A percentile compares a stretch with the other conserved stretches of the same genome.
These are phyloP conservation scores for Catocala sponsa DNA, from an alignment of 2,888 invertebrate genomes.

Conservation along the genomic window DNA sequence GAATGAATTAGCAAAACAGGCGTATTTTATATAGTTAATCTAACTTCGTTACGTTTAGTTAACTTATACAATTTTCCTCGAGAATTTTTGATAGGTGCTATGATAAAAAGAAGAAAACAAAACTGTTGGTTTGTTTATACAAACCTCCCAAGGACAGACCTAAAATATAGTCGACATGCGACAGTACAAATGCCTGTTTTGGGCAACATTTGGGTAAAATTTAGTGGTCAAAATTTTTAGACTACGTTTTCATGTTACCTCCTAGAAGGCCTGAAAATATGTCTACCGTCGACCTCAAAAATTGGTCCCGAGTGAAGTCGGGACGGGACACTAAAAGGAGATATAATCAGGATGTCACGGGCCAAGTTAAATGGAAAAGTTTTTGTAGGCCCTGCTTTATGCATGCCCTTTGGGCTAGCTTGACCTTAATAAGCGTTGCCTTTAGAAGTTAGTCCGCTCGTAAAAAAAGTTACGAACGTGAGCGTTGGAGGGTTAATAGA, in stretches of 20 bases:
- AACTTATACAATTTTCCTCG: constrained; percentile 54
- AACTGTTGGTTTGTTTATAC: constrained; percentile 1
- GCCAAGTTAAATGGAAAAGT: constrained; percentile 83
- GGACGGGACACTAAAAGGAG: constrained; percentile 53
- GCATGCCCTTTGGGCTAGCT: constrained; percentile 67
- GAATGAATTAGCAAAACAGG: constrained; percentile 37
- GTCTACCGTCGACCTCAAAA: constrained; percentile 37
- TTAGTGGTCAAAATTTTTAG: background rate
- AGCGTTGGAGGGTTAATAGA: constrained; percentile 50
- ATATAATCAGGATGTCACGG: constrained; percentile 74
- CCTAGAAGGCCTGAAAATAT: constrained; percentile 24
- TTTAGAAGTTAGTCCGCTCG: constrained; percentile 60
- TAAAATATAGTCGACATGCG: background rate
- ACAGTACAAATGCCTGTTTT: background rate
- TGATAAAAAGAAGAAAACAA: background rate
- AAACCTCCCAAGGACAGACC: background rate
- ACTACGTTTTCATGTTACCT: constrained; percentile 18
- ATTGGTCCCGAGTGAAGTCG: constrained; percentile 51
- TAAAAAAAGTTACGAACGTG: constrained; percentile 64
- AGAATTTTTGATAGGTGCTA: constrained; percentile 50
- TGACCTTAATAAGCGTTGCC: constrained; percentile 67
- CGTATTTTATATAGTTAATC: constrained; percentile 53
- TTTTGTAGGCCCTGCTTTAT: constrained; percentile 68
- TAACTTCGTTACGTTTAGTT: constrained; percentile 61
- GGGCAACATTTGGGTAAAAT: background rate